These are phyloP conservation scores for Drosophila setosimentum DNA, from an alignment of 2,888 invertebrate genomes.

Conservation along the genomic window DNA sequence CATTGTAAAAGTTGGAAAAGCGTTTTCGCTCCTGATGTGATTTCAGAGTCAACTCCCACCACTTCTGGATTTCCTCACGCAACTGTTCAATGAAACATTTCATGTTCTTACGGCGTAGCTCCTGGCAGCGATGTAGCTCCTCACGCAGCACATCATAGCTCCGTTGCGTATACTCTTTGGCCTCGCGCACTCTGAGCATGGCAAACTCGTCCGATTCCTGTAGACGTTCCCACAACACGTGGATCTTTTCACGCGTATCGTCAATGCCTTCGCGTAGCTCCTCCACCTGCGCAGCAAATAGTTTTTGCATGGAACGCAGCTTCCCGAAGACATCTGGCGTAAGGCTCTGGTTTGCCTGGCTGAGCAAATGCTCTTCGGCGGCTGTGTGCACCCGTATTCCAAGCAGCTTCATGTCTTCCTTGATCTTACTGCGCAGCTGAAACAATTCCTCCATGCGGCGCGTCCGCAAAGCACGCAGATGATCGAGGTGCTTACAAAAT, in stretches of 20 bases:
- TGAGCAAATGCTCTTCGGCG: slow-evolving; percentile 83
- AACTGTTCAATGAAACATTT: slow-evolving; percentile 87
- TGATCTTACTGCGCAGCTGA: slow-evolving; percentile 83
- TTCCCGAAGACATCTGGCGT: slow-evolving; percentile 88
- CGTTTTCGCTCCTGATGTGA: slow-evolving; percentile 87
- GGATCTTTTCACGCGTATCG: slow-evolving; percentile 88
- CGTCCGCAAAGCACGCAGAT: slow-evolving; percentile 87
- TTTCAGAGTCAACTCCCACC: slow-evolving; percentile 93
- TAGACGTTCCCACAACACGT: slow-evolving; percentile 90
- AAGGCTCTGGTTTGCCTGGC: slow-evolving; percentile 86
- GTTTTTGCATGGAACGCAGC: slow-evolving; percentile 87
- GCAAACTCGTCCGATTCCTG: slow-evolving; percentile 89
- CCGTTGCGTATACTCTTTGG: slow-evolving; percentile 73
- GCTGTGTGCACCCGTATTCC: slow-evolving; percentile 76
- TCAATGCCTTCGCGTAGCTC: slow-evolving; percentile 87
- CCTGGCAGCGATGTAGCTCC: slow-evolving; percentile 91
- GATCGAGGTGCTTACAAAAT: slow-evolving; percentile 87
- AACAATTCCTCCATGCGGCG: slow-evolving; percentile 85
- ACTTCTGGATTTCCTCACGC: slow-evolving; percentile 89
- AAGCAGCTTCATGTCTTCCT: slow-evolving; percentile 83
- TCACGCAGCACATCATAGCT: slow-evolving; percentile 85
- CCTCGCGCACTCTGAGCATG: slow-evolving; percentile 87
- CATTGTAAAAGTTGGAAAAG: slow-evolving; percentile 88
- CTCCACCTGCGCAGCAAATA: slow-evolving; percentile 87
- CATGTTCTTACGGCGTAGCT: slow-evolving; percentile 91